Conservation (phyloP, 92 coral and sea anemone species). For the Isaurus tuberculatus region DNA sequence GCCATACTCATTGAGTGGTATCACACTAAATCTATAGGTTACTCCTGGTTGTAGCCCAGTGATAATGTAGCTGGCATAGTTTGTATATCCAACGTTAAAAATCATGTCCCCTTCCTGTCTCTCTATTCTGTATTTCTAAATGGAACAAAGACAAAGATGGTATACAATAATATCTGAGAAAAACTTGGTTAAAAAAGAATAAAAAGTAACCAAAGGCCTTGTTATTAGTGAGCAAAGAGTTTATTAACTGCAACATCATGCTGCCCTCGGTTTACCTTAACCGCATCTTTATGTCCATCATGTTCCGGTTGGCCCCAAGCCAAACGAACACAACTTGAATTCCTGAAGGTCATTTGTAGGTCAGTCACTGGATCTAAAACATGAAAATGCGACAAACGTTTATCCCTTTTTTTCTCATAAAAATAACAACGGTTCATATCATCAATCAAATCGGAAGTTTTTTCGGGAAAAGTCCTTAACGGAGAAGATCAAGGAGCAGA, state of each 20-base stretch:
- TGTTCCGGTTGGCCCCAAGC: background rate
- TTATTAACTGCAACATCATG: background rate
- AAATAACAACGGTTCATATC: too few relatives aligned
- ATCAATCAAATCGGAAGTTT: too few relatives aligned
- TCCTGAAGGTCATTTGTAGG: background rate
- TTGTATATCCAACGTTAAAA: slow-evolving; percentile 1
- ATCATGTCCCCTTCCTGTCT: background rate
- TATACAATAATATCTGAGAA: background rate
- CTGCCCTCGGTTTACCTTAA: background rate
- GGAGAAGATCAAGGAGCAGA: too few relatives aligned
- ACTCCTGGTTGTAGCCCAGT: slow-evolving; percentile 51
- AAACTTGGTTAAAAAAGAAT: background rate
- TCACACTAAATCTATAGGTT: slow-evolving; percentile 54
- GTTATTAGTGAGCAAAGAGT: background rate
- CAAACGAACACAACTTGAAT: background rate
- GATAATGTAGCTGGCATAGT: slow-evolving; percentile 45
- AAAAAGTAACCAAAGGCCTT: background rate
- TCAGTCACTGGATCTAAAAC: background rate
- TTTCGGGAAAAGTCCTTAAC: too few relatives aligned
- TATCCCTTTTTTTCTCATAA: too few relatives aligned
- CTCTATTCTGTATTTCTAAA: slow-evolving; percentile 20
- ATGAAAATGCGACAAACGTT: background rate
- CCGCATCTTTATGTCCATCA: background rate
- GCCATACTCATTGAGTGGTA: slow-evolving; percentile 66
- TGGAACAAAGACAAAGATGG: too few relatives aligned